These are phyloP conservation scores for Limnothrissa miodon DNA, from an alignment of 2,113 vertebrate genomes.

Conservation along the genomic window DNA sequence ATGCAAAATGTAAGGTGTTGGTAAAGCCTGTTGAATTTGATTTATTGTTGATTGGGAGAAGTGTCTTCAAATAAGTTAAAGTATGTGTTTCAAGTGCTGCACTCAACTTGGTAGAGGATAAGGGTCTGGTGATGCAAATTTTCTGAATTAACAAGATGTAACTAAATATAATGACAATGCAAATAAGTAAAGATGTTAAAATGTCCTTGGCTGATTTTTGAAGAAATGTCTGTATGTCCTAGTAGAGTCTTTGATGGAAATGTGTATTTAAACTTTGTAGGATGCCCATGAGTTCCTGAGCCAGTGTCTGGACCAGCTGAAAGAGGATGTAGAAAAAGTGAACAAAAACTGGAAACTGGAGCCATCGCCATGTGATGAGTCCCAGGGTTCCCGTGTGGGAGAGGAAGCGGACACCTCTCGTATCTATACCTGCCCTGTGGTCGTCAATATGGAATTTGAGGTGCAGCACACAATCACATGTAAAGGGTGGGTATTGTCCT, in stretches of 20 bases:
- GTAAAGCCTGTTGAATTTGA: background rate
- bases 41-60: too few species aligned
- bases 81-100: too few species aligned
- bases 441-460: slow-evolving; percentile 95
- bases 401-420: slow-evolving; percentile 83
- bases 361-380: slow-evolving; percentile 72
- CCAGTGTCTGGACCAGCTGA: slow-evolving; percentile 96
- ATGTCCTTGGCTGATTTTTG: too few species aligned
- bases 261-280: slow-evolving; percentile 56
- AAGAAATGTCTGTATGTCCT: too few species aligned
- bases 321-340: slow-evolving; percentile 95
- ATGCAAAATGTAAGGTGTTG: slow-evolving; percentile 90
- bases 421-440: slow-evolving; percentile 91
- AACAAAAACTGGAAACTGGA: slow-evolving; percentile 92
- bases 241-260: background rate
- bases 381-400: slow-evolving; percentile 55
- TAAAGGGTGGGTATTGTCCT: slow-evolving; percentile 80
- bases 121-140: too few species aligned
- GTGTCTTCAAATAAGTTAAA: too few species aligned
- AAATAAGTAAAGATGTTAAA: too few species aligned
- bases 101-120: too few species aligned
- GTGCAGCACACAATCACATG: slow-evolving; percentile 97
- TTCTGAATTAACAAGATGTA: too few species aligned
- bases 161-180: too few species aligned
- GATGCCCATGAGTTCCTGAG: slow-evolving; percentile 98